A percentile compares a stretch with the other conserved stretches of the same genome.
phyloP scores from a whole-genome alignment of 1,140 invertebrate genomes.

The Aphelinus certus region DNA sequence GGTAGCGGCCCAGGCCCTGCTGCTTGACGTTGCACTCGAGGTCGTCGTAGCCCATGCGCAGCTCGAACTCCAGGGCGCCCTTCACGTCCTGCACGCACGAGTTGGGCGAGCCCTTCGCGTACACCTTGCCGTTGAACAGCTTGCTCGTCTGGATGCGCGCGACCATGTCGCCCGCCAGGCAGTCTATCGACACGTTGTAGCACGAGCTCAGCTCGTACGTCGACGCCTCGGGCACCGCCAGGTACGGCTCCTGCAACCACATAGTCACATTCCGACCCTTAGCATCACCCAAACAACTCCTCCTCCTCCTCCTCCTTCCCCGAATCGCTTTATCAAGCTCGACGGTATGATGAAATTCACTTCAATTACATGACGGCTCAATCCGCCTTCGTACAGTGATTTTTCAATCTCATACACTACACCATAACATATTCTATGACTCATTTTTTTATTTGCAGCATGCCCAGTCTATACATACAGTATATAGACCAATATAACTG shows the following conservation, averaged over 20 bases:
- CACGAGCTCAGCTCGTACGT: conserved; percentile 93
- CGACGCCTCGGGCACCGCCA: conserved; percentile 87
- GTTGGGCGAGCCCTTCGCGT: conserved; percentile 91
- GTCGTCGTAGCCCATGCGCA: conserved; percentile 91
- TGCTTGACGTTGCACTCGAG: conserved; percentile 89
- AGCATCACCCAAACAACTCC: too few relatives aligned
- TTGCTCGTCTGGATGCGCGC: conserved; percentile 91
- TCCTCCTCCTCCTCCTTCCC: too few relatives aligned
- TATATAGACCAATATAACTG: too few relatives aligned
- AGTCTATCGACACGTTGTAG: conserved; percentile 94
- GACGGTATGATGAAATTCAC: too few relatives aligned
- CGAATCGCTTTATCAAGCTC: too few relatives aligned
- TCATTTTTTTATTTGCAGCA: too few relatives aligned
- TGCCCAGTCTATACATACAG: too few relatives aligned
- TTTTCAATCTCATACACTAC: too few relatives aligned
- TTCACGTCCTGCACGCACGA: conserved; percentile 89
- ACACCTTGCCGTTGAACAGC: conserved; percentile 93
- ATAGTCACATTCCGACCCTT: background rate
- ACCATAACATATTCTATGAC: too few relatives aligned
- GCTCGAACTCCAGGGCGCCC: conserved; percentile 85
- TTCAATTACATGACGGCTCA: too few relatives aligned
- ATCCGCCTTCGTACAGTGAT: too few relatives aligned
- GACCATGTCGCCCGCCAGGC: conserved; percentile 90
- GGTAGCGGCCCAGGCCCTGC: conserved; percentile 83
- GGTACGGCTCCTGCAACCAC: conserved; percentile 79